Evolutionary conservation across 2,888 invertebrate species (phyloP).

Genomic region (Polydrusus cervinus): DNA sequence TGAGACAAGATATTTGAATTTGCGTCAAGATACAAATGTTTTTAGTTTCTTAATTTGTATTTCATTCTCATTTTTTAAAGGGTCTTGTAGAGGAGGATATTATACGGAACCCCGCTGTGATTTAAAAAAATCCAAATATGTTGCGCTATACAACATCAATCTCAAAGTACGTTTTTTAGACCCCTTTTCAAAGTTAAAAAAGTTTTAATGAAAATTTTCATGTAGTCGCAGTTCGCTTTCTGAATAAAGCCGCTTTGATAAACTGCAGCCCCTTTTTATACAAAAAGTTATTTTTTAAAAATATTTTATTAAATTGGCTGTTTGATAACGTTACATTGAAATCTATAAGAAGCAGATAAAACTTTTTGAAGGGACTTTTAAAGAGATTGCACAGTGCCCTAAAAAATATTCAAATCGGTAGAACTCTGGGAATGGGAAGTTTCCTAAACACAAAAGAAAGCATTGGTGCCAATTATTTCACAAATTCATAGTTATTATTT

Average conservation of each 20-base stretch:
- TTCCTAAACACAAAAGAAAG: too few species aligned
- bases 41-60: too few species aligned
- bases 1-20: too few species aligned
- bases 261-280: slow-evolving; percentile 40
- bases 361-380: neutral
- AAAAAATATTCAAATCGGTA: too few species aligned
- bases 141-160: neutral
- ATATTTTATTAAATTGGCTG: slow-evolving; percentile 15
- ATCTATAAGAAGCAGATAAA: neutral
- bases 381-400: neutral
- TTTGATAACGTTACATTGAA: neutral
- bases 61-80: too few species aligned
- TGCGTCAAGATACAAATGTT: too few species aligned
- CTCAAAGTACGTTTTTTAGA: neutral
- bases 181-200: slow-evolving; percentile 38
- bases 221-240: slow-evolving; percentile 42
- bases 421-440: too few species aligned
- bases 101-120: too few species aligned
- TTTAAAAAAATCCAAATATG: too few species aligned
- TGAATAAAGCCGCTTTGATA: slow-evolving; percentile 54
- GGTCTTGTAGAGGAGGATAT: too few species aligned
- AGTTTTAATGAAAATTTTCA: slow-evolving; percentile 56
- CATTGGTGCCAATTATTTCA: too few species aligned
- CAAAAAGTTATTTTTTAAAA: slow-evolving; percentile 35
- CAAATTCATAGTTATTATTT: too few species aligned